These are phyloP conservation scores for Cyclophora punctaria DNA, from an alignment of 2,888 invertebrate genomes.

Conservation along the genomic window DNA sequence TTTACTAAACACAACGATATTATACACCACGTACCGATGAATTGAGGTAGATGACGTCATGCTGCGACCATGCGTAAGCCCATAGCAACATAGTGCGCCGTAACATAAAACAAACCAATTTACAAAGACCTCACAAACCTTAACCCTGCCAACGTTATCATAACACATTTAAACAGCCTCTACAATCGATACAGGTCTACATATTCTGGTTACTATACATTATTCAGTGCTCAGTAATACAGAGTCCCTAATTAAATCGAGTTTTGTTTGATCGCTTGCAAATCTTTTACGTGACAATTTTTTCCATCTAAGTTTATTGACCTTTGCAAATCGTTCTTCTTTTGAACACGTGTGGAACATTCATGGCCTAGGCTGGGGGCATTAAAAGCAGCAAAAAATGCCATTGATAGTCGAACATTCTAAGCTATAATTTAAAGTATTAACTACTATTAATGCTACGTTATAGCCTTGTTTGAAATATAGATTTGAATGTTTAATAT, in stretches of 20 bases:
- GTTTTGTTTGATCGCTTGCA: slow-evolving; percentile 18
- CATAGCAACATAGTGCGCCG: slow-evolving; percentile 61
- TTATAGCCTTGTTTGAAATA: slow-evolving; percentile 6
- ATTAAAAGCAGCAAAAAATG: slow-evolving; percentile 10
- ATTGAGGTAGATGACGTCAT: slow-evolving; percentile 49
- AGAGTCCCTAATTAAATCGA: slow-evolving; percentile 10
- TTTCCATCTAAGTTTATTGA: slow-evolving; percentile 15
- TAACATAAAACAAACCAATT: slow-evolving; percentile 9
- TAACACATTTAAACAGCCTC: slow-evolving; percentile 1
- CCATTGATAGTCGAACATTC: slow-evolving; percentile 12
- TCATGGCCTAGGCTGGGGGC: slow-evolving; percentile 8
- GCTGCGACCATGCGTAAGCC: slow-evolving; percentile 47
- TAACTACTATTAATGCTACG: slow-evolving; percentile 8
- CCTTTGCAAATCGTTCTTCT: slow-evolving; percentile 8
- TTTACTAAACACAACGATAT: slow-evolving; percentile 1
- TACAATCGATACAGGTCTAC: slow-evolving; percentile 4
- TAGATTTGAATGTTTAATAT: not conserved
- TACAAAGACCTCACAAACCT: slow-evolving; percentile 6
- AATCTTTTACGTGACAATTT: slow-evolving; percentile 16
- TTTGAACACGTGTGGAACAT: slow-evolving; percentile 16
- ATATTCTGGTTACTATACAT: slow-evolving; percentile 6
- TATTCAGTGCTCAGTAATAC: slow-evolving; percentile 8
- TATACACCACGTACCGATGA: slow-evolving; percentile 35
- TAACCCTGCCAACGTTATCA: slow-evolving; percentile 3
- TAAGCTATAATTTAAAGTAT: slow-evolving; percentile 10